phyloP scores from a whole-genome alignment of 2,113 vertebrate genomes.

The Malurus cyaneus region DNA sequence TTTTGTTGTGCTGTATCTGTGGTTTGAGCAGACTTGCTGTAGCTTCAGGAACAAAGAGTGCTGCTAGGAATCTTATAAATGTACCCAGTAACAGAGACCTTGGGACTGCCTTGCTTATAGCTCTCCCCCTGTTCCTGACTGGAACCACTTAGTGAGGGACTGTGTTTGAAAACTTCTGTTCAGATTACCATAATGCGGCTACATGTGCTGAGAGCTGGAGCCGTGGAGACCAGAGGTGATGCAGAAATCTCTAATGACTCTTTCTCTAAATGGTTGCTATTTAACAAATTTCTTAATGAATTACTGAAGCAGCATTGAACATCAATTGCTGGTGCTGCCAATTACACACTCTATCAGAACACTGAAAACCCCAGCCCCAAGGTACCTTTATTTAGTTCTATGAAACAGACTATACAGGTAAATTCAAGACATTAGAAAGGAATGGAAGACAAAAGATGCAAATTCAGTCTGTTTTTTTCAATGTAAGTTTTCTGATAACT shows the following conservation, averaged over 20 bases:
- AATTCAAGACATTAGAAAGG: not conserved
- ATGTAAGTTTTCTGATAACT: not conserved
- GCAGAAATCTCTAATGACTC: not conserved
- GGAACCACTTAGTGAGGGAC: not conserved
- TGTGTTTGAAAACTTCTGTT: not conserved
- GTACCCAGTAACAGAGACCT: rapidly evolving
- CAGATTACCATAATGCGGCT: rapidly evolving
- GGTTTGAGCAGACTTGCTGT: not conserved
- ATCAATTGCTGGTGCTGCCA: not conserved
- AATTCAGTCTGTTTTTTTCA: not conserved
- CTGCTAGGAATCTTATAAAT: not conserved
- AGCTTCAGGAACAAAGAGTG: not conserved
- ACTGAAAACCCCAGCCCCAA: not conserved
- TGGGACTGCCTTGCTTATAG: not conserved
- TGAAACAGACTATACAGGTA: not conserved
- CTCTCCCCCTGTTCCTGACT: not conserved
- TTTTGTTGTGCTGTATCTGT: not conserved
- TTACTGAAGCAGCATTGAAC: not conserved
- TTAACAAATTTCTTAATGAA: not conserved
- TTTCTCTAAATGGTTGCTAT: not conserved
- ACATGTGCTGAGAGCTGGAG: not conserved
- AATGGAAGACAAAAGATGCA: not conserved
- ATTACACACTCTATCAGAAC: not conserved
- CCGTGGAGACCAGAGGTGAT: not conserved
- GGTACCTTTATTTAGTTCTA: not conserved